phyloP scores from a whole-genome alignment of 2,113 vertebrate species.

The Galbula dea region DNA sequence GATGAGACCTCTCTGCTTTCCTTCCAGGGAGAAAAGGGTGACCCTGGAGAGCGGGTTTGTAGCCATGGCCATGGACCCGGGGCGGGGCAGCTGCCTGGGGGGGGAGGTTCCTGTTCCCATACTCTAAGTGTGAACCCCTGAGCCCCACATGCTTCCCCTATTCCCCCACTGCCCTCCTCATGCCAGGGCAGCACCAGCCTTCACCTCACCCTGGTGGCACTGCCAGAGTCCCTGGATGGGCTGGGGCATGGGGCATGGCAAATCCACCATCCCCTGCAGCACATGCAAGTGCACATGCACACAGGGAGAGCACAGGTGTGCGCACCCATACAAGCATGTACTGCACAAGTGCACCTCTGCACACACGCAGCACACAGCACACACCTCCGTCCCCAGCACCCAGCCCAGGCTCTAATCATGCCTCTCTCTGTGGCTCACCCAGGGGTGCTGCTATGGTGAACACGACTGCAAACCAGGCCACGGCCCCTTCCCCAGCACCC shows the following conservation, averaged over 20 bases:
- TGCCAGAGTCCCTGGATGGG: fast-evolving
- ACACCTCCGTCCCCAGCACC: background rate
- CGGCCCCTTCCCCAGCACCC: background rate
- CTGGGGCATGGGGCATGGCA: background rate
- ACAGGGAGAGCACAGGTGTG: too few species aligned
- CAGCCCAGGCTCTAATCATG: background rate
- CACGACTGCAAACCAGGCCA: background rate
- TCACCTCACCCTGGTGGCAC: fast-evolving
- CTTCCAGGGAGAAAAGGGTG: constrained; percentile 66
- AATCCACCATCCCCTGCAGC: background rate
- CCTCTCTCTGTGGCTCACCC: background rate
- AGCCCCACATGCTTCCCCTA: fast-evolving
- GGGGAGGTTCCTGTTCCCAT: too few species aligned
- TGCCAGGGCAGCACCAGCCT: background rate
- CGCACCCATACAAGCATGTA: background rate
- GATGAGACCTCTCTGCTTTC: background rate
- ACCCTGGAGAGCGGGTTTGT: constrained; percentile 61
- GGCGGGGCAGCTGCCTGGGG: background rate
- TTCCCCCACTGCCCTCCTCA: fast-evolving
- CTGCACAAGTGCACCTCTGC: fast-evolving
- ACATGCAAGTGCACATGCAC: background rate
- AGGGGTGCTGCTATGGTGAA: constrained; percentile 42
- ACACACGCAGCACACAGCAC: background rate
- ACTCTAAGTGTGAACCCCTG: background rate
- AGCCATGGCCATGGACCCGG: fast-evolving